Percentiles rank a stretch among this genome's conserved stretches.
Evolutionary conservation across 2,888 invertebrate species (phyloP).

Genomic region (Onthophagus sagittarius): DNA sequence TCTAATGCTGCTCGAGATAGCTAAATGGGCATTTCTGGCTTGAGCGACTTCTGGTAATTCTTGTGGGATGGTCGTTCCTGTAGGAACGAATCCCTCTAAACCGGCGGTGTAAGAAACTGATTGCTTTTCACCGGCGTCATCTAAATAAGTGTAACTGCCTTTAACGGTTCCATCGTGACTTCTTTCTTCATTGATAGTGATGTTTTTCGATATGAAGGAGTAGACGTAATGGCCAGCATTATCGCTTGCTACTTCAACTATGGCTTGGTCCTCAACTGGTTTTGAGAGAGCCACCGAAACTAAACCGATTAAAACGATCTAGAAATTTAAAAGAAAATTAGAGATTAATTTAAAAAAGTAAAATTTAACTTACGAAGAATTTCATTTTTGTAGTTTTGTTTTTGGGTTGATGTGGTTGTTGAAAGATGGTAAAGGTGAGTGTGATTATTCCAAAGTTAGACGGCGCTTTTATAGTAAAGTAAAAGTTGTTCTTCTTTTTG

Average conservation of each 20-base stretch:
- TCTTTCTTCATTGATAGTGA: constrained; percentile 18
- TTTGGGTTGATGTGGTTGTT: neutral
- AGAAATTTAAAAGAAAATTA: constrained; percentile 7
- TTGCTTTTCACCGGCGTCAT: constrained; percentile 15
- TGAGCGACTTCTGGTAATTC: constrained; percentile 19
- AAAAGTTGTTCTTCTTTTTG: neutral
- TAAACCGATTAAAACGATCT: constrained; percentile 14
- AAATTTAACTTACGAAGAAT: constrained; percentile 2
- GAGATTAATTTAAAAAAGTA: neutral
- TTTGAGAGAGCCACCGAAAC: constrained; percentile 9
- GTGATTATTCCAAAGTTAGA: neutral
- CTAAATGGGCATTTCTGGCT: constrained; percentile 18
- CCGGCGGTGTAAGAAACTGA: constrained; percentile 21
- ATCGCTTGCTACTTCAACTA: constrained; percentile 18
- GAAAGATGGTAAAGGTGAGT: neutral
- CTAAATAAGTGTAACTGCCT: constrained; percentile 19
- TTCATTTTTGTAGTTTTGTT: constrained; percentile 5
- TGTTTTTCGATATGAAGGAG: constrained; percentile 15
- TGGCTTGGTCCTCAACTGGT: constrained; percentile 11
- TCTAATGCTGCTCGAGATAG: constrained; percentile 15
- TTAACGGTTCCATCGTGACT: constrained; percentile 19
- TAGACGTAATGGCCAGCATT: constrained; percentile 18
- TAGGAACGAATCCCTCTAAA: constrained; percentile 13
- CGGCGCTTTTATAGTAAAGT: neutral
- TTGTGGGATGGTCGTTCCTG: constrained; percentile 15